Conservation (phyloP, 2,797 vertebrate species). For the Neosilurus mollespiculum region DNA sequence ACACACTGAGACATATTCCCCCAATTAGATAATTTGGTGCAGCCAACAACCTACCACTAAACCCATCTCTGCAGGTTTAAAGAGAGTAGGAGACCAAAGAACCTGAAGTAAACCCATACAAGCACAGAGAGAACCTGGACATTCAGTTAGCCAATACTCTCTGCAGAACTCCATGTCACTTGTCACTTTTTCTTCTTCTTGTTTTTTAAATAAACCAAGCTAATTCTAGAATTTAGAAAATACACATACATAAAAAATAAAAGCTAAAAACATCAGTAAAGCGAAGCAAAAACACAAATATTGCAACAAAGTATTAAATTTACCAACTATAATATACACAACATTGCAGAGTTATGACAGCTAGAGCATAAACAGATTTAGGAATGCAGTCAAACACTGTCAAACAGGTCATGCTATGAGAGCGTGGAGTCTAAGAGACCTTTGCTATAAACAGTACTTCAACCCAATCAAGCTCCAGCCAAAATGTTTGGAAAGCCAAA, state of each 20-base stretch:
- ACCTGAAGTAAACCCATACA: neutral
- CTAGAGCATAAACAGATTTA: conserved; percentile 23
- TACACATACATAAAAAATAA: neutral
- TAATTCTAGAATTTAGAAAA: neutral
- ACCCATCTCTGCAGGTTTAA: neutral
- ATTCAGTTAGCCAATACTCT: neutral
- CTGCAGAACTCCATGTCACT: neutral
- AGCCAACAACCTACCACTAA: neutral
- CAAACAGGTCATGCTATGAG: conserved; percentile 19
- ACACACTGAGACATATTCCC: neutral
- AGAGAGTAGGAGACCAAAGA: neutral
- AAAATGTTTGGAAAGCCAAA: conserved; percentile 36
- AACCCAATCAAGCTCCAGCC: conserved; percentile 43
- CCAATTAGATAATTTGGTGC: neutral
- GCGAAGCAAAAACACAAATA: neutral
- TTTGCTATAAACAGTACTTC: conserved; percentile 22
- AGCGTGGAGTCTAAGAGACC: conserved; percentile 25
- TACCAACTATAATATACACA: conserved; percentile 17
- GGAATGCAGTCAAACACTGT: conserved; percentile 28
- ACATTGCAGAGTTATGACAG: conserved; percentile 30
- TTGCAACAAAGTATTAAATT: conserved; percentile 3
- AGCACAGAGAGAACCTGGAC: neutral
- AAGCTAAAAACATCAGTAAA: neutral
- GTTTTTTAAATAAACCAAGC: neutral
- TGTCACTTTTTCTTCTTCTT: neutral